phyloP scores from a whole-genome alignment of 2,888 invertebrate genomes.

The Philopedon plagiatum region DNA sequence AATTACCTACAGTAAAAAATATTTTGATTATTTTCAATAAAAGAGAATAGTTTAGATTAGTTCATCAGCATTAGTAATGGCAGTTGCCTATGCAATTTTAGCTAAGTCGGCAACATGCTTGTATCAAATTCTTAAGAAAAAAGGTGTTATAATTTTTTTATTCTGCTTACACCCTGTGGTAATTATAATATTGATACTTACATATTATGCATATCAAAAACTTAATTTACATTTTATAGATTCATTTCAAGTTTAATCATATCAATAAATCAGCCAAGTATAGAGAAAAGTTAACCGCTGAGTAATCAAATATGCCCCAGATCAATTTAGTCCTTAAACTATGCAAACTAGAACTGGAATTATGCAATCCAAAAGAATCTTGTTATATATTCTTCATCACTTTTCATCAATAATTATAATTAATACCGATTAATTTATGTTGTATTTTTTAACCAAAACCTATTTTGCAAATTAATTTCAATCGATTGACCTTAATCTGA shows the following conservation, averaged over 20 bases:
- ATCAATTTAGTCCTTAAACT: background rate
- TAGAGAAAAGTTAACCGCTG: background rate
- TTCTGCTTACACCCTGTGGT: too few species aligned
- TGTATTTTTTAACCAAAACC: background rate
- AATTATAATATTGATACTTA: background rate
- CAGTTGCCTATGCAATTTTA: too few species aligned
- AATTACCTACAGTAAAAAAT: background rate
- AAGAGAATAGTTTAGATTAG: too few species aligned
- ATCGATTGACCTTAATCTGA: constrained; percentile 6
- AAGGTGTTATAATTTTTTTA: too few species aligned
- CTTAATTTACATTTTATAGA: too few species aligned
- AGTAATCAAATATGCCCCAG: background rate
- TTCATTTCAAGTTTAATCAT: too few species aligned
- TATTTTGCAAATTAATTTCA: background rate
- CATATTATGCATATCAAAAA: too few species aligned
- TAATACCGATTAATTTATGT: background rate
- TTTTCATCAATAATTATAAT: background rate
- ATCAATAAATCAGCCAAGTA: background rate
- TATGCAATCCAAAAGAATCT: background rate
- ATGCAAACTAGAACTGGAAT: background rate
- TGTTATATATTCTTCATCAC: background rate
- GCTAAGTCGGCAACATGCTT: too few species aligned
- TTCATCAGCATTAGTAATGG: too few species aligned
- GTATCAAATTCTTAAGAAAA: too few species aligned
- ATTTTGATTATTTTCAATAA: too few species aligned